phyloP scores from a whole-genome alignment of 1,140 invertebrate genomes.

The Aphidius ervi region DNA sequence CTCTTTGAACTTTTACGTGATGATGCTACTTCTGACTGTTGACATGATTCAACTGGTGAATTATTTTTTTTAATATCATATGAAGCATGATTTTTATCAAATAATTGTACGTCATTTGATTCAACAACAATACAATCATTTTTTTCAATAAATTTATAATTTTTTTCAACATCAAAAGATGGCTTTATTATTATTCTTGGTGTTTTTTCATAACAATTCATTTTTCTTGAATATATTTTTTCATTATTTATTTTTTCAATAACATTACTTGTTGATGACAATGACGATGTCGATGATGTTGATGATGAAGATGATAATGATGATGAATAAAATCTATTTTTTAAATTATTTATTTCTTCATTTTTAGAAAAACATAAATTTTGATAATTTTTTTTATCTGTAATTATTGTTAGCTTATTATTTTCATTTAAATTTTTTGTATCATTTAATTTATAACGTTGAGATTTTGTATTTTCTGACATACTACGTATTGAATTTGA shows the following conservation, averaged over 20 bases:
- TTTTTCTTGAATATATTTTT: conserved; percentile 24
- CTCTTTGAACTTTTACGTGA: conserved; percentile 13
- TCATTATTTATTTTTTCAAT: conserved; percentile 24
- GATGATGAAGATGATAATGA: too few relatives aligned
- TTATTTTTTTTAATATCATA: conserved; percentile 25
- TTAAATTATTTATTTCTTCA: conserved; percentile 20
- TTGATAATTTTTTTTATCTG: neutral
- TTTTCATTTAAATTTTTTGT: neutral
- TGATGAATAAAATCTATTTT: conserved; percentile 16
- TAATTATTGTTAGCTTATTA: conserved; percentile 2
- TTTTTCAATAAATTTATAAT: conserved; percentile 20
- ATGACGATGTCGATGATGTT: too few relatives aligned
- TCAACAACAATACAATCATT: conserved; percentile 13
- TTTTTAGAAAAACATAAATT: neutral
- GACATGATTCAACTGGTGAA: neutral
- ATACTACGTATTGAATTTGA: too few relatives aligned
- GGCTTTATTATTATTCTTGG: conserved; percentile 18
- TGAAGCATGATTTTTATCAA: conserved; percentile 27
- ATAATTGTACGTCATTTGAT: conserved; percentile 21
- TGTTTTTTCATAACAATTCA: conserved; percentile 33
- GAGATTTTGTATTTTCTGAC: too few relatives aligned
- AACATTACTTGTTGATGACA: neutral
- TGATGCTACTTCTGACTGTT: neutral
- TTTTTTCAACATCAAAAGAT: conserved; percentile 16
- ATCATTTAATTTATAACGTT: neutral